Evolutionary conservation across 1,140 invertebrate genomes (phyloP), one percentile per base, ranked within the genome.

Genomic region (Callitettix versicolor): DNA sequence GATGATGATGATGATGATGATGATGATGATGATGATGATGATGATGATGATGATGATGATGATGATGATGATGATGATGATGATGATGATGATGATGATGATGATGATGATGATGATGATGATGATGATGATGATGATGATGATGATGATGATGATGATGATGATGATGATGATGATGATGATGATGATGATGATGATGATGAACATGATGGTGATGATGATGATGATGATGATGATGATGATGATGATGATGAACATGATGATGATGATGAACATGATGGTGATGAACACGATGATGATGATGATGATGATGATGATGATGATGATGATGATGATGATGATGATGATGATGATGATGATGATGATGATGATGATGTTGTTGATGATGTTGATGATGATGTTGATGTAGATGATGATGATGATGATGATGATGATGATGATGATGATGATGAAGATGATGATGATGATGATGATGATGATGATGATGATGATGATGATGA

Each of bases 91-190:
- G 17, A 47, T 12, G 44, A 47, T 1, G 44, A 34, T 11, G 48
- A n/a, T n/a, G n/a, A n/a, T 4, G 51, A 53, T 4, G 36, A 43
- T 22, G 36, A 43, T 2, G 36, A 24, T 4, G 36, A 30, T 6
- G 21, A 43, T 11, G 12, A 53, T 5, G 51, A 43, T 7, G 36
- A 53, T 4, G 51, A 53, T 2, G 51, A 53, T 3, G 51, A 43
- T 2, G 51, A 53, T n/a, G 38, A 53, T n/a, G 51, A 53, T 2
- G 36, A 53, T n/a, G 36, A 53, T 5, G 51, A 42, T 5, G 51
- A 43, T 5, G 36, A 42, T n/a, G 36, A 42, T 5, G 36, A 41
- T 6, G 51, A 43, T 1, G 36, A 53, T 24, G 38, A 42, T 1
- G 36, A 41, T 24, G 36, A 53, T 1, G 51, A 43, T 3, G 51